Evolutionary conservation across 2,113 vertebrate genomes (phyloP).

Genomic region (Cichladusa arquata): DNA sequence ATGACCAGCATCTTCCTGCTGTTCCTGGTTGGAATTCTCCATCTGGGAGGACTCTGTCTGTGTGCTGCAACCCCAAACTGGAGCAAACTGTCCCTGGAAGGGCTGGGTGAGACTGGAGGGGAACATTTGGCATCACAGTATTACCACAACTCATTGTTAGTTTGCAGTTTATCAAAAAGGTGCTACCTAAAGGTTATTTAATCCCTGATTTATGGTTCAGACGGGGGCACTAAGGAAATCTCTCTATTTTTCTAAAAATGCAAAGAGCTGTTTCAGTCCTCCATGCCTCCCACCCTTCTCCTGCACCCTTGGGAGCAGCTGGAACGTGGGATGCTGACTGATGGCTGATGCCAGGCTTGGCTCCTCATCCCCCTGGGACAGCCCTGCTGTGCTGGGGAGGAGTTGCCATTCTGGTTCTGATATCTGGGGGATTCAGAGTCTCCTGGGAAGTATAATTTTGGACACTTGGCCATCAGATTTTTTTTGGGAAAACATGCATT

Average conservation of each 20-base stretch:
- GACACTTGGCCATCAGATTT: not conserved
- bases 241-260: not conserved
- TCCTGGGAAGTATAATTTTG: not conserved
- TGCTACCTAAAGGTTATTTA: not conserved
- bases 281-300: not conserved
- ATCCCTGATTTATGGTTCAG: not conserved
- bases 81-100: not conserved
- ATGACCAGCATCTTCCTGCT: not conserved
- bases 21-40: rapidly evolving
- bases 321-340: not conserved
- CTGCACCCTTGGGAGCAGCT: not conserved
- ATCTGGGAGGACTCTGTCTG: not conserved
- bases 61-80: not conserved
- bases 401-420: not conserved
- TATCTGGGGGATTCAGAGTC: not conserved
- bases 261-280: not conserved
- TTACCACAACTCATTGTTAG: not conserved
- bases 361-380: not conserved
- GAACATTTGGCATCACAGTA: not conserved
- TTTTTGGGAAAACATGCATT: not conserved
- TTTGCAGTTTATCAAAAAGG: not conserved
- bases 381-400: rapidly evolving
- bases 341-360: rapidly evolving
- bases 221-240: not conserved
- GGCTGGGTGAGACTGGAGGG: not conserved